phyloP scores from a whole-genome alignment of 2,113 vertebrate species.

The Glaucomys volans region DNA sequence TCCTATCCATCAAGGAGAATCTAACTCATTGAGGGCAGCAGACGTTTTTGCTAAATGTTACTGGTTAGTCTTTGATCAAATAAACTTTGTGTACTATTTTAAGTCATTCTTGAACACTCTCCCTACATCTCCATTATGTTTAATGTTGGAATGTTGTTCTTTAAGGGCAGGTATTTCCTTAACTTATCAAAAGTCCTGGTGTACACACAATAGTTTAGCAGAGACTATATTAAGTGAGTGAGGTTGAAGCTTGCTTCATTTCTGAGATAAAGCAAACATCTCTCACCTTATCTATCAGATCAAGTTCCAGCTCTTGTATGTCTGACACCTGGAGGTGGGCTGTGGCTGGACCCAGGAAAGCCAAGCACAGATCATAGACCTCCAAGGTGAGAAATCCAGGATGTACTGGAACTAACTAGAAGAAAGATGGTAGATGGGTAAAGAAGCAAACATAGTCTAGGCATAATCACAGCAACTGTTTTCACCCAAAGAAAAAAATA shows the following conservation, averaged over 20 bases:
- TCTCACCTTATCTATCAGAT: conserved; percentile 85
- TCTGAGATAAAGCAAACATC: background rate
- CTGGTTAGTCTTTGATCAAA: background rate
- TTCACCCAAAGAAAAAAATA: background rate
- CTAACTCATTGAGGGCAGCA: background rate
- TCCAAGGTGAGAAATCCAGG: conserved; percentile 83
- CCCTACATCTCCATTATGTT: background rate
- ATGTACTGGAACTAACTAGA: conserved; percentile 82
- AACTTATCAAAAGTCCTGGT: background rate
- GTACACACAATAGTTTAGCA: background rate
- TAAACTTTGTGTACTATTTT: background rate
- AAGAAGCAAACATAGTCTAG: background rate
- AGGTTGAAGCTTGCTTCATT: background rate
- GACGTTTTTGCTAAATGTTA: background rate
- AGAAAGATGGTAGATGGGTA: conserved; percentile 5
- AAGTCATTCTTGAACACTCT: background rate
- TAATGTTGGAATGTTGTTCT: background rate
- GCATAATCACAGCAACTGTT: background rate
- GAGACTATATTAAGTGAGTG: background rate
- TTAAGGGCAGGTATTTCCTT: background rate
- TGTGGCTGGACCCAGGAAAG: conserved; percentile 79
- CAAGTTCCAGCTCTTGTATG: conserved; percentile 85
- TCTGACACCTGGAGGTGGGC: conserved; percentile 82
- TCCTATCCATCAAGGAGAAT: background rate
- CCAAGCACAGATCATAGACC: conserved; percentile 85